Base-by-base conservation (phyloP, 2,888 invertebrate species). In the Phalera bucephala region DNA sequence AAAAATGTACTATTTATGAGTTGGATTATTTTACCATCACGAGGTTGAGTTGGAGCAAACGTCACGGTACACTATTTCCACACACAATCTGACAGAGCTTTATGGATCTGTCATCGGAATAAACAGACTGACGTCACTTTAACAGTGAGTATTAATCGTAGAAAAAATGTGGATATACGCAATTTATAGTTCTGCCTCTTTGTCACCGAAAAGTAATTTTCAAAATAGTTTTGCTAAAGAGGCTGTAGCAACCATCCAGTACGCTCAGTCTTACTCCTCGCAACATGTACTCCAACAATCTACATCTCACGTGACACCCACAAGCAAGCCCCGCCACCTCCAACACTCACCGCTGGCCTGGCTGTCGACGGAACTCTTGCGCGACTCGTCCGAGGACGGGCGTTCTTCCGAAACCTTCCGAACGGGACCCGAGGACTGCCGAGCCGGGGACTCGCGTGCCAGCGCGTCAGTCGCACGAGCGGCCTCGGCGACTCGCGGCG, bases 341-440 rank as follows among this genome's bases (percentile, higher is more conserved):
- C 12, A 19, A 9, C 46, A 73, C 75, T 75, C 63, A 75, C 75
- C 74, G 63, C 71, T 70, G 41, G 47, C 36, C 52, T 62, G 52
- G 36, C 47, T 58, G 51, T 70, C 65, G 22, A 23, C 34, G 28
- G 70, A 62, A 32, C 53, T 40, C 40, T 45, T 40, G 40, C 62
- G 33, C 32, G 35, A 39, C 27, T 14, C 30, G 33, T 91, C 14
- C 14, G 27, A 14, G 9, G 27, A 14, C 14, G 14, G 27, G 14
- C 27, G 27, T 1, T 27, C 14, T 4, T 27, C 27, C n/a, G 27
- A 1, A 8, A 3, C 2, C 1, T 1, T n/a, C 14, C 27, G 27
- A 9, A 9, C 14, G 27, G 27, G 3, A 1, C 7, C 12, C 7
- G 12, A 2, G 2, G 22, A 2, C 5, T 1, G 7, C 12, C 12